Base-by-base conservation (phyloP, 2,797 vertebrate genomes). In the Hypotaenidia philippensis region DNA sequence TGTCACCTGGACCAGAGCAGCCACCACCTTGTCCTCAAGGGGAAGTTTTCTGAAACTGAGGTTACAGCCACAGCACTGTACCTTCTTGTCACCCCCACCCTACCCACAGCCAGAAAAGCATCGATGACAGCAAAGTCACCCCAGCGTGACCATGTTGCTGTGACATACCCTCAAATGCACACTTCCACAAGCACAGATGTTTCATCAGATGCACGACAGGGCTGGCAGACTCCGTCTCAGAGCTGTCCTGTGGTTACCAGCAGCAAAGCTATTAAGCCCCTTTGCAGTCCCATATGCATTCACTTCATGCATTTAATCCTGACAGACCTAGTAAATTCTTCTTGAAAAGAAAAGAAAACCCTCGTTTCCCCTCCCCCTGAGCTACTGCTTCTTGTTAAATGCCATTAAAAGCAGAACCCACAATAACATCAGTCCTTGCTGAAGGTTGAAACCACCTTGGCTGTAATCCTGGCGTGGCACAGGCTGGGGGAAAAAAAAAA, bases 401-500 rank as follows among this genome's bases (percentile, higher is more conserved):
- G 88, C 79, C 91, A 87, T 92, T 93, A 95, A 89, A 93, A 87
- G 81, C 78, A 94, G 87, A 95, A 78, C 21, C 72, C 70, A 76
- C 55, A 27, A 38, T 52, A 87, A 88, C 76, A 86, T 64, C 88
- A 87, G 75, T 40, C 87, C 91, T 70, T 13, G 84, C 76, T 63
- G 86, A 97, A 98, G 97, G 97, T 98, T 95, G 96, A 92, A 96
- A 57, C 95, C 97, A 97, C 97, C 98, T 98, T 98, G 97, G 93
- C 80, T 78, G 81, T 96, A 92, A 97, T 97, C 96, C 94, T 97
- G 83, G 92, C 47, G 20, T 94, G 83, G 95, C 96, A 95, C 83
- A 40, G 93, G 36, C 50, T 70, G n/a, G 8, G n/a, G 5, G 22
- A 23, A 50, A n/a, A 40, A 36, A 36, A 45, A 29, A 25, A 10